These are phyloP conservation scores for Knipowitschia caucasica DNA, from an alignment of 2,797 vertebrate genomes.

Conservation along the genomic window DNA sequence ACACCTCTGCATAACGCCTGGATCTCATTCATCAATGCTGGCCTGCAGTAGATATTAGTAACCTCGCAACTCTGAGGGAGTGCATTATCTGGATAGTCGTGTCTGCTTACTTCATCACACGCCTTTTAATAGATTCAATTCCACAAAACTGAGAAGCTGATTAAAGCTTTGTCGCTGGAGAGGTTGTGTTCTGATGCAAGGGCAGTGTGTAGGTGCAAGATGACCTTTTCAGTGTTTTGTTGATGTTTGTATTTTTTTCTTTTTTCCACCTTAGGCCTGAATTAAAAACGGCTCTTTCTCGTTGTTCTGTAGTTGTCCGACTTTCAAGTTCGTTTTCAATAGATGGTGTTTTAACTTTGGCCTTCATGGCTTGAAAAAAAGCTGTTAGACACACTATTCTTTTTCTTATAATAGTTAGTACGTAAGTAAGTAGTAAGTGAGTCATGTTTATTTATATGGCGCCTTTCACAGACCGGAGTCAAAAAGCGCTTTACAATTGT, in stretches of 20 bases:
- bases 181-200: constrained; percentile 29
- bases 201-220: constrained; percentile 36
- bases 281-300: background rate
- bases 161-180: constrained; percentile 41
- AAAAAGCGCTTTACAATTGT: too few species aligned
- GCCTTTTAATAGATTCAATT: constrained; percentile 52
- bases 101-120: constrained; percentile 55
- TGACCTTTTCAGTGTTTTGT: constrained; percentile 38
- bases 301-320: background rate
- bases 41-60: constrained; percentile 60
- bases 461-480: too few species aligned
- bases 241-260: constrained; percentile 1
- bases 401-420: too few species aligned
- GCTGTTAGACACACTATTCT: too few species aligned
- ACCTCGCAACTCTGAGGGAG: constrained; percentile 40
- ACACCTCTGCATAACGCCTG: constrained; percentile 53
- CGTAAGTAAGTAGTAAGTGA: too few species aligned
- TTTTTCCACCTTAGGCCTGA: background rate
- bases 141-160: constrained; percentile 48
- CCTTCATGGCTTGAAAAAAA: background rate
- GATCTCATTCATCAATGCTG: constrained; percentile 72
- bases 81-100: constrained; percentile 60
- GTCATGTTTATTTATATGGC: too few species aligned
- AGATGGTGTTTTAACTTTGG: constrained; percentile 1
- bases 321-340: background rate